Evolutionary conservation across 2,113 vertebrate genomes (phyloP).

Genomic region (crab-eating macaque (Macaca fascicularis)): DNA sequence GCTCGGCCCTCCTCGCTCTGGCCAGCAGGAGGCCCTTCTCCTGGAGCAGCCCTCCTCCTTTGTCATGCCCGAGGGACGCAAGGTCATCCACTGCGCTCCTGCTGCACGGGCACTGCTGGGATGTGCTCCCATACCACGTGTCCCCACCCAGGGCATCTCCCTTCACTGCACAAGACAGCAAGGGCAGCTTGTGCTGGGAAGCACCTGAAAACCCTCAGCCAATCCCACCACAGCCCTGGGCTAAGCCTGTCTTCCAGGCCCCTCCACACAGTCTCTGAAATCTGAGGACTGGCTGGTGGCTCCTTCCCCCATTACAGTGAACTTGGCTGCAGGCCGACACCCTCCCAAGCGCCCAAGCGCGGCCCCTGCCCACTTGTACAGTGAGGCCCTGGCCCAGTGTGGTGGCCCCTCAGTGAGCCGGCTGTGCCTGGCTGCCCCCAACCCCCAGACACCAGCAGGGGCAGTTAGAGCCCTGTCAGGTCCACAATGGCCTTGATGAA

Average conservation of each 20-base stretch:
- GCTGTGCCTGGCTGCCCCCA: neutral
- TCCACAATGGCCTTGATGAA: constrained; percentile 99
- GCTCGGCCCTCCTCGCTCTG: neutral
- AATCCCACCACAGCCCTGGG: neutral
- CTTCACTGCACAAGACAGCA: neutral
- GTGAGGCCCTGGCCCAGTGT: neutral
- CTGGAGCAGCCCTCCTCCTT: neutral
- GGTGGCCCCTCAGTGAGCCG: neutral
- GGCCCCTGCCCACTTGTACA: neutral
- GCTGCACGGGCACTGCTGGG: neutral
- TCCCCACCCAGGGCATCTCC: neutral
- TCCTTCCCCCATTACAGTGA: neutral
- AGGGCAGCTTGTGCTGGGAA: neutral
- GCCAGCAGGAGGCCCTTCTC: neutral
- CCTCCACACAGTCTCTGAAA: neutral
- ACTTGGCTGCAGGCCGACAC: neutral
- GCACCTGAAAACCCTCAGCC: neutral
- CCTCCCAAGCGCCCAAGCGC: neutral
- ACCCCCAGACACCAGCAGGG: neutral
- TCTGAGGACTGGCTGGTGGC: neutral
- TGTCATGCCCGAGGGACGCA: neutral
- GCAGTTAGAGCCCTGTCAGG: constrained; percentile 88
- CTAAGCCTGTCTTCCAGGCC: neutral
- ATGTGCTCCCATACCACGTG: neutral
- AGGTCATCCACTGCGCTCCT: neutral